Base-by-base conservation (phyloP, 2,888 invertebrate genomes). In the Ypsolopha sequella region DNA sequence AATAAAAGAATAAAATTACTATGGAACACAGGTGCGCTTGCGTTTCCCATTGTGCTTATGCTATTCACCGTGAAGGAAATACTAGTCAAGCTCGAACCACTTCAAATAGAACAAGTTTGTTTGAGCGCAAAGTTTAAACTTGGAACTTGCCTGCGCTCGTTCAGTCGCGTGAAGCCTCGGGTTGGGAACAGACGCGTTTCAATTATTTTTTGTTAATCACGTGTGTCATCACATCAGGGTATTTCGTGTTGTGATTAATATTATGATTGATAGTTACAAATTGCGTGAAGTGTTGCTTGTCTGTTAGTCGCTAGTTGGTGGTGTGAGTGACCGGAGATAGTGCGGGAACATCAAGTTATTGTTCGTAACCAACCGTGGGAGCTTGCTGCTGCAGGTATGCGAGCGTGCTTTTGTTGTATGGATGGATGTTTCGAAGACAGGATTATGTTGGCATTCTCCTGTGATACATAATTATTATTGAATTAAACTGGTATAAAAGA, bases 21-120 rank as follows among this genome's bases (percentile, higher is more conserved):
- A 64, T 62, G 63, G 63, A 64, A 63, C 78, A 79, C 84, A 82
- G 81, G 82, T 55, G 79, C 77, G 78, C 77, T 70, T 67, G 74
- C 68, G 66, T 73, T 24, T 66, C 68, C 71, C 74, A 76, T 78
- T 79, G 79, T 73, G 69, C 68, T 57, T 58, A 68, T 66, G 67
- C 69, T 66, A 62, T 66, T 67, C 54, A 59, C 61, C 62, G 60
- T 63, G 65, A 62, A 67, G 68, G 62, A 61, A 68, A 64, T 59
- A 56, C 64, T 62, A 60, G 63, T 57, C 6, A 58, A 60, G 56
- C 60, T 59, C 55, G 60, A 38, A n/a, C 38, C 11, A 41, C 41
- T 11, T 43, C 13, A 43, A 13, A n/a, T 13, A 43, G 64, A 73
- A 76, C 76, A 63, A 62, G 76, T 76, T 39, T 24, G 24, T 24